Conservation (phyloP, 2,888 invertebrate genomes). For the Heliconius charithonia region DNA sequence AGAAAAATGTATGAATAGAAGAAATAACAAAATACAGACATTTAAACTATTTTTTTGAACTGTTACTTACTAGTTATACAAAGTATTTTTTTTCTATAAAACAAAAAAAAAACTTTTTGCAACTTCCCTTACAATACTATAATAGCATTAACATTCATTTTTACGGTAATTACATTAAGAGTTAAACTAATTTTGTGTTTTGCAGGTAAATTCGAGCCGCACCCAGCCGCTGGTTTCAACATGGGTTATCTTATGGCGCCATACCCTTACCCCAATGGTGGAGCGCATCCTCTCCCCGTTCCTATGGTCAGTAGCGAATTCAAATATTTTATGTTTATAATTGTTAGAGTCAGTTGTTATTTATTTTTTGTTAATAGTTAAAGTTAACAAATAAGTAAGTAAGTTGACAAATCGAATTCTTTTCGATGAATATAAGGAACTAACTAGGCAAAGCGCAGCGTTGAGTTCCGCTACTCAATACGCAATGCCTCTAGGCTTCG, state of each 20-base stretch:
- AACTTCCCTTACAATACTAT: not conserved
- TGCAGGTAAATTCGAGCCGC: conserved; percentile 91
- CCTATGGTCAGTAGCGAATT: conserved; percentile 90
- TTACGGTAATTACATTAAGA: conserved; percentile 15
- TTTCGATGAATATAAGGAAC: too few relatives aligned
- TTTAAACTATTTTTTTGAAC: too few relatives aligned
- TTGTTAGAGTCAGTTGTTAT: not conserved
- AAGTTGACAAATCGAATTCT: too few relatives aligned
- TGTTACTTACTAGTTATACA: not conserved
- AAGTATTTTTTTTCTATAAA: not conserved
- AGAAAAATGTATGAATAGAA: not conserved
- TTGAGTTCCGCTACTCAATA: too few relatives aligned
- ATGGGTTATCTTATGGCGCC: conserved; percentile 97
- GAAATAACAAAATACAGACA: not conserved
- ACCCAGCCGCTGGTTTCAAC: conserved; percentile 92
- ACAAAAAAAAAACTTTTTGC: not conserved
- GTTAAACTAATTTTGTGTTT: conserved; percentile 31
- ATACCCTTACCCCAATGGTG: conserved; percentile 95
- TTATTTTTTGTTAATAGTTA: not conserved
- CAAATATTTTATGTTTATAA: not conserved
- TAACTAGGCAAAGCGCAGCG: too few relatives aligned
- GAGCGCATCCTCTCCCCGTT: conserved; percentile 91
- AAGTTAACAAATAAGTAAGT: too few relatives aligned
- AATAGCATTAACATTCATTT: conserved; percentile 5
- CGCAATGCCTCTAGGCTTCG: too few relatives aligned